Evolutionary conservation across 2,888 invertebrate species (phyloP).

Genomic region (Tromatobia lineatoria): DNA sequence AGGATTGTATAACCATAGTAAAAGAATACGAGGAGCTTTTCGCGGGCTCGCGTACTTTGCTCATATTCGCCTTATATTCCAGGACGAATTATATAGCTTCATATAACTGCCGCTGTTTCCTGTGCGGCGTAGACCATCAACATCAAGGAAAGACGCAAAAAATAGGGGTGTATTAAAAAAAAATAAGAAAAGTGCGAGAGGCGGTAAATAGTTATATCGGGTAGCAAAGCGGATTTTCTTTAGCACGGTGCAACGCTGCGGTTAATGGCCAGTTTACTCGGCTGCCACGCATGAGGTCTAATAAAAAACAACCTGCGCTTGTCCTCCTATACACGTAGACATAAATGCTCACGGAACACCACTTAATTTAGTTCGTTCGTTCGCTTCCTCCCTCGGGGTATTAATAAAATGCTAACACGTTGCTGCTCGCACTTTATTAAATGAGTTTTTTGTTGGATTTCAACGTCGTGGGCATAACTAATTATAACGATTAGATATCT

Average conservation of each 20-base stretch:
- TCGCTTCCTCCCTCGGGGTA: background rate
- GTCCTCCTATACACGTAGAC: background rate
- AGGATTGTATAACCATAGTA: constrained; percentile 23
- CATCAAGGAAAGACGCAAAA: constrained; percentile 25
- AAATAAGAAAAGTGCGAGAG: constrained; percentile 52
- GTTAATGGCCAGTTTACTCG: constrained; percentile 60
- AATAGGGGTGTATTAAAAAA: constrained; percentile 32
- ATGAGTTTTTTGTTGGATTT: background rate
- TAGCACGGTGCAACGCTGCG: constrained; percentile 59
- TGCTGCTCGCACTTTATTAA: constrained; percentile 7
- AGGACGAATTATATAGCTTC: constrained; percentile 10
- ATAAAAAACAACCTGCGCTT: constrained; percentile 15
- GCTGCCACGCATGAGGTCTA: constrained; percentile 18
- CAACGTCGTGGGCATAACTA: background rate
- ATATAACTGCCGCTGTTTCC: constrained; percentile 11
- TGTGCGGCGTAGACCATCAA: background rate
- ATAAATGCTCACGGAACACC: background rate
- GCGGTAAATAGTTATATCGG: constrained; percentile 65
- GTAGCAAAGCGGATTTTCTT: constrained; percentile 66
- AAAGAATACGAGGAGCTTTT: constrained; percentile 16
- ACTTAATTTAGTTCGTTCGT: constrained; percentile 16
- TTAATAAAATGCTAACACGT: constrained; percentile 3
- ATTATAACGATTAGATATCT: constrained; percentile 14
- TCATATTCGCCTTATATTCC: constrained; percentile 26
- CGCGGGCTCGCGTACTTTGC: background rate